Base-by-base conservation (phyloP, 2,888 invertebrate species). In the Ormyrus rosae region DNA sequence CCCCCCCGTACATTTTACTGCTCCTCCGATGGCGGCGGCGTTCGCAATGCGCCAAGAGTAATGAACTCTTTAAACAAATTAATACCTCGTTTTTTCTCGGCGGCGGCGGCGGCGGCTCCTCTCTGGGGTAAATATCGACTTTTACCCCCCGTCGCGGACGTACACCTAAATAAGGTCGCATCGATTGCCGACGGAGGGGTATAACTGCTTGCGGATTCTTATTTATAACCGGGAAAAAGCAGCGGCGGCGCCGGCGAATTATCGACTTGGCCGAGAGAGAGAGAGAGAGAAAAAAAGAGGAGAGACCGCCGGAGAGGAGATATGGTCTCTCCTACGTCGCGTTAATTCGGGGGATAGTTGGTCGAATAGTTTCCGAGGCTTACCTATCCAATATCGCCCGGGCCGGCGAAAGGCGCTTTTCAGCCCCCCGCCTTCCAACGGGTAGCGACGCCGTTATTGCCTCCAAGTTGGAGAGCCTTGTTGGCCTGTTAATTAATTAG, bases 91-190 rank as follows among this genome's bases (percentile, higher is more conserved):
- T 67, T 60, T 75, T n/a, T 55, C 13, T 58, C 51, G 11, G 34
- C 8, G 34, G 34, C 34, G 34, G 34, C 34, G 34, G 34, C 34
- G 34, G 34, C 34, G 34, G 34, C 34, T 34, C 3, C 34, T 34
- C 60, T 65, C 45, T 61, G 64, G 71, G 74, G 74, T 74, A 77
- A 80, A 80, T 80, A 78, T 78, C 65, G 80, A 78, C 78, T 80
- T 80, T 79, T 63, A 53, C 51, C 67, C 72, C 67, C 64, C 58
- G 46, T 67, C 48, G 51, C 10, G 75, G 34, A 79, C 79, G 81
- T 82, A 83, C 79, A 83, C 79, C 82, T 83, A 82, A 84, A 83
- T 83, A 85, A 82, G 83, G 82, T 83, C 81, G 77, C 83, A 86
- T 86, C 84, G 86, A 86, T 86, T 84, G 83, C 34, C 34, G 2